Evolutionary conservation across 2,888 invertebrate species (phyloP).

Genomic region (Parthenolecanium corni): DNA sequence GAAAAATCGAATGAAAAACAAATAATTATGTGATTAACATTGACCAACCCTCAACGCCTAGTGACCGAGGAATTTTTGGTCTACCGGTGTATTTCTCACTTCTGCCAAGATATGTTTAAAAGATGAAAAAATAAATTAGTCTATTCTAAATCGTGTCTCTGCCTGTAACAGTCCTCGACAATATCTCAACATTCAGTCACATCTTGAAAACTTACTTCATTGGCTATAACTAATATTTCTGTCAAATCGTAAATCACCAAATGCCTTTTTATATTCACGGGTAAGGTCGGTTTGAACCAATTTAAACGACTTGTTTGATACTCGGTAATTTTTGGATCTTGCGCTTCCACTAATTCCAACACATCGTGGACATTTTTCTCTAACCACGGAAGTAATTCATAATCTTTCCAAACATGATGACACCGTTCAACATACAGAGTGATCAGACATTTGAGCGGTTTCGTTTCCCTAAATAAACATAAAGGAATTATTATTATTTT

Average conservation of each 20-base stretch:
- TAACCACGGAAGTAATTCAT: slow-evolving; percentile 60
- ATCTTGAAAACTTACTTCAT: slow-evolving; percentile 42
- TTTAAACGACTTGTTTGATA: slow-evolving; percentile 44
- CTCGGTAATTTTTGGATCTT: slow-evolving; percentile 44
- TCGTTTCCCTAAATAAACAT: slow-evolving; percentile 34
- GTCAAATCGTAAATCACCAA: slow-evolving; percentile 59
- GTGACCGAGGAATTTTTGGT: too few species aligned
- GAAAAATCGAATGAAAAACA: too few species aligned
- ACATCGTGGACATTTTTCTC: slow-evolving; percentile 57
- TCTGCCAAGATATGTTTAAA: too few species aligned
- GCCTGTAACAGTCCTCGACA: too few species aligned
- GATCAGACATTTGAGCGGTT: slow-evolving; percentile 56
- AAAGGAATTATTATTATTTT: neutral
- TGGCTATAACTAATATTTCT: slow-evolving; percentile 48
- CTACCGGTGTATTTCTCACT: too few species aligned
- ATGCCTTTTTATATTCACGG: slow-evolving; percentile 56
- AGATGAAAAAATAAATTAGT: too few species aligned
- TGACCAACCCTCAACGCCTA: too few species aligned
- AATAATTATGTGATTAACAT: too few species aligned
- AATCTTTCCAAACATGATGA: slow-evolving; percentile 67
- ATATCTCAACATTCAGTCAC: too few species aligned
- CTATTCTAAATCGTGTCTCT: too few species aligned
- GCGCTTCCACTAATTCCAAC: slow-evolving; percentile 50
- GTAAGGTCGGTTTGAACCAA: slow-evolving; percentile 49
- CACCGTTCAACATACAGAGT: slow-evolving; percentile 61